A percentile compares a stretch with the other conserved stretches of the same genome.
phyloP scores from a whole-genome alignment of 1,140 invertebrate genomes.

The Gerris buenoi region DNA sequence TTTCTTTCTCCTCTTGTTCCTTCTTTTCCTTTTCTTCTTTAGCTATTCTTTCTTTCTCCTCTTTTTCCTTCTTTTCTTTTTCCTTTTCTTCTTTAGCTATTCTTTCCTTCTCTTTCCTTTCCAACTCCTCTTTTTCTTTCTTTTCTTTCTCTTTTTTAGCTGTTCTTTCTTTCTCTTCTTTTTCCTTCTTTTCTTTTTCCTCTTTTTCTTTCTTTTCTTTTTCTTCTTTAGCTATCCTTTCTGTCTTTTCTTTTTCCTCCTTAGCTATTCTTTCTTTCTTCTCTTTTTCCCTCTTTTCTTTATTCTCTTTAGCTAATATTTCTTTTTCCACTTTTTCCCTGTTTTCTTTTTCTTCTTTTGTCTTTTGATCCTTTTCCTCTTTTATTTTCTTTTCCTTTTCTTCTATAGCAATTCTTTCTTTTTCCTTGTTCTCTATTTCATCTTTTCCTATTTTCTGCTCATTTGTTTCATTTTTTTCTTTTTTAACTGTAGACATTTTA shows the following conservation, averaged over 20 bases:
- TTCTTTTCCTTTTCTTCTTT: constrained; percentile 18
- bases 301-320: constrained; percentile 8
- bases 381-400: not conserved
- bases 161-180: not conserved
- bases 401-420: no score
- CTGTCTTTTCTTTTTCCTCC: constrained; percentile 6
- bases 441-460: constrained; percentile 16
- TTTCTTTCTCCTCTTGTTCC: constrained; percentile 8
- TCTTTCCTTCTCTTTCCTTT: not conserved
- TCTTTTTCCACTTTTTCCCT: constrained; percentile 16
- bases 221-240: not conserved
- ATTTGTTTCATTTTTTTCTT: no score
- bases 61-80: not conserved
- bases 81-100: not conserved
- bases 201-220: constrained; percentile 16
- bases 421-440: not conserved
- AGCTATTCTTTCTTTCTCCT: constrained; percentile 6
- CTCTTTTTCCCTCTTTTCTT: constrained; percentile 2
- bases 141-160: not conserved
- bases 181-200: not conserved
- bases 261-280: constrained; percentile 1
- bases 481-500: not conserved
- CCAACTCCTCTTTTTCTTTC: constrained; percentile 7
- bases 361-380: constrained; percentile 10
- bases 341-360: not conserved